These are phyloP conservation scores for Chelon labrosus DNA, from an alignment of 2,797 vertebrate genomes.

Conservation along the genomic window DNA sequence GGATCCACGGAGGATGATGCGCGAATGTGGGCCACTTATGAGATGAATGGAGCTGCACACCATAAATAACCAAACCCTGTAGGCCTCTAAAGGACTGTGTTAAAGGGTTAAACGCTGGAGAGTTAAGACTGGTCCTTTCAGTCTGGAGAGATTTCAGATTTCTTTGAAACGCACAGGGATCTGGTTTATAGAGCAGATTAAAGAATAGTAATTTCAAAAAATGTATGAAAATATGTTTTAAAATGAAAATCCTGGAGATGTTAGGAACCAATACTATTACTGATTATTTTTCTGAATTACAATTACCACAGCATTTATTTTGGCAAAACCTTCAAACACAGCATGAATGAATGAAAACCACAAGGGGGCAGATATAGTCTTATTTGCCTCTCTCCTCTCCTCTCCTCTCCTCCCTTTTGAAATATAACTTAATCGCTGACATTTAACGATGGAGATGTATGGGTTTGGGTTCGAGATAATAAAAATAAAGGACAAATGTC, in stretches of 20 bases:
- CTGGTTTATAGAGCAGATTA: neutral
- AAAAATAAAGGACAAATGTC: neutral
- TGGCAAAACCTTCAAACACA: neutral
- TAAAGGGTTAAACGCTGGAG: conserved; percentile 41
- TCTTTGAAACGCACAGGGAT: neutral
- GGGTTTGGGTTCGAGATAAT: too few species aligned
- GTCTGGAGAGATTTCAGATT: conserved; percentile 1
- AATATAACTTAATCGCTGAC: conserved; percentile 36
- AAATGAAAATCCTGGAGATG: neutral
- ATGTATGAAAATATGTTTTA: neutral
- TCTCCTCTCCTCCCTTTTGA: conserved; percentile 40
- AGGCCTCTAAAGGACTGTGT: conserved; percentile 3
- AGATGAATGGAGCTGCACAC: conserved; percentile 61
- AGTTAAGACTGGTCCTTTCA: neutral
- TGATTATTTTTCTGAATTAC: neutral
- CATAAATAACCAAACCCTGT: conserved; percentile 43
- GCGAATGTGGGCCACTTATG: conserved; percentile 72
- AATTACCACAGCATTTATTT: conserved; percentile 2
- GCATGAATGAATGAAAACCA: conserved; percentile 56
- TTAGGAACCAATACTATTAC: neutral
- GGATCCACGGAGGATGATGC: conserved; percentile 63
- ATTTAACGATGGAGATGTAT: neutral
- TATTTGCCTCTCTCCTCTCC: conserved; percentile 18
- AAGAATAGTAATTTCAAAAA: neutral
- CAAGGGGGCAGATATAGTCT: conserved; percentile 76